Conservation (phyloP, 2,113 vertebrate genomes). For the Colaptes auratus region DNA sequence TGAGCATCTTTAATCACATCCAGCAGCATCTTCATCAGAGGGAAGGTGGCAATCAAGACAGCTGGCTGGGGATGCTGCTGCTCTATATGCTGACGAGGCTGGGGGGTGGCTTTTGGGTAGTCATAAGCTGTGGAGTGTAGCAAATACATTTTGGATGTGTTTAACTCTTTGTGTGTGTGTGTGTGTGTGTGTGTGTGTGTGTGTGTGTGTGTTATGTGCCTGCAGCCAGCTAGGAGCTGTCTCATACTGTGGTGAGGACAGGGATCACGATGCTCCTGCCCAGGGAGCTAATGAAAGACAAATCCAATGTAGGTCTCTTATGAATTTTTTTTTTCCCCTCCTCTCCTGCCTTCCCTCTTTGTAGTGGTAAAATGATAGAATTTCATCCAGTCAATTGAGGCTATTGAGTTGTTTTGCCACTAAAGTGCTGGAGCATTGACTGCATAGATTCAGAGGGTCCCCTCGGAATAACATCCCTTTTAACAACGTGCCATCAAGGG, state of each 20-base stretch:
- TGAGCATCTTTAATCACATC: slow-evolving; percentile 50
- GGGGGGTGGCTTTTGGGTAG: neutral
- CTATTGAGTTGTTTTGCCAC: slow-evolving; percentile 70
- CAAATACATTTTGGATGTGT: neutral
- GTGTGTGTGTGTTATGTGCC: too few species aligned
- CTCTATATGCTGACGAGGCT: neutral
- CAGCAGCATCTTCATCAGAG: neutral
- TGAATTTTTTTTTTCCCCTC: neutral
- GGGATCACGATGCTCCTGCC: neutral
- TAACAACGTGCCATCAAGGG: slow-evolving; percentile 4
- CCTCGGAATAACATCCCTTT: slow-evolving; percentile 42
- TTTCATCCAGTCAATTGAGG: slow-evolving; percentile 47
- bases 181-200: neutral
- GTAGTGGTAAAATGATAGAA: slow-evolving; percentile 25
- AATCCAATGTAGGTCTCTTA: slow-evolving; percentile 15
- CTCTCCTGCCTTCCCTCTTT: neutral
- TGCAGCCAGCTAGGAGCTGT: neutral
- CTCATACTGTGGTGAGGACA: neutral
- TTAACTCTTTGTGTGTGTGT: neutral
- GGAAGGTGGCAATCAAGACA: slow-evolving; percentile 48
- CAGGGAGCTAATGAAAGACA: slow-evolving; percentile 33
- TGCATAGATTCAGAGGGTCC: slow-evolving; percentile 21
- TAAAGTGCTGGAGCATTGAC: slow-evolving; percentile 30
- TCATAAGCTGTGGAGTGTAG: neutral
- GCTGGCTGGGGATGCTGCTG: slow-evolving; percentile 18